These are phyloP conservation scores for Philopotamus ludificatus DNA, from an alignment of 1,140 invertebrate species.

Conservation along the genomic window DNA sequence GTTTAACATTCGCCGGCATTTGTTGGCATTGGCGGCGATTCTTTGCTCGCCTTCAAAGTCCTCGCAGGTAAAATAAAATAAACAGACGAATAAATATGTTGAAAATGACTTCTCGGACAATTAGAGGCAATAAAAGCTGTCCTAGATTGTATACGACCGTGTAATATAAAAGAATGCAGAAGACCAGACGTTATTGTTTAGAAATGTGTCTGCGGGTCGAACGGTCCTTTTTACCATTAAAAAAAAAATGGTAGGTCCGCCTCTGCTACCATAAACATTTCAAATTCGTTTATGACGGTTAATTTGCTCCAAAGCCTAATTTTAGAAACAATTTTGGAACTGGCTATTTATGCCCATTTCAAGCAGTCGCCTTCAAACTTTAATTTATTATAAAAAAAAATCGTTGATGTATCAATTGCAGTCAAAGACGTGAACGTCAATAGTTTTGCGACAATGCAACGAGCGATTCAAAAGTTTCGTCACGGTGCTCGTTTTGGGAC, in stretches of 20 bases:
- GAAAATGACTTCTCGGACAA: background rate
- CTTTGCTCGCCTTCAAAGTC: no score
- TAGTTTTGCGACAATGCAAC: slow-evolving; percentile 3
- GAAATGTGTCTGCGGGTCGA: background rate
- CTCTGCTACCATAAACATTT: slow-evolving; percentile 33
- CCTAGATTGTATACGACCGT: background rate
- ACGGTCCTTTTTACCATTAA: background rate
- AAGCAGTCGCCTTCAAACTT: no score
- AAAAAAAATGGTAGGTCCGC: background rate
- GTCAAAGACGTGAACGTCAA: slow-evolving; percentile 20
- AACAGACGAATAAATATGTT: no score
- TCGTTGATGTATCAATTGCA: no score
- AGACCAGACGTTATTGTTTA: background rate
- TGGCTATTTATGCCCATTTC: no score
- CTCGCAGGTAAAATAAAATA: no score
- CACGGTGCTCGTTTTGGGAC: slow-evolving; percentile 15
- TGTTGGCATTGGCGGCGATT: no score
- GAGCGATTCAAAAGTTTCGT: slow-evolving; percentile 6
- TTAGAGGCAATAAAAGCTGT: slow-evolving; percentile 7
- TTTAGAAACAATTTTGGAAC: no score
- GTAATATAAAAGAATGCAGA: background rate
- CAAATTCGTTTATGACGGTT: slow-evolving; percentile 20
- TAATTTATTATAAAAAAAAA: no score
- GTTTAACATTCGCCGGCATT: no score
- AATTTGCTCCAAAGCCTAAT: slow-evolving; percentile 23